These are phyloP conservation scores for Pipistrellus kuhlii DNA, from an alignment of 2,797 vertebrate species.

Conservation along the genomic window DNA sequence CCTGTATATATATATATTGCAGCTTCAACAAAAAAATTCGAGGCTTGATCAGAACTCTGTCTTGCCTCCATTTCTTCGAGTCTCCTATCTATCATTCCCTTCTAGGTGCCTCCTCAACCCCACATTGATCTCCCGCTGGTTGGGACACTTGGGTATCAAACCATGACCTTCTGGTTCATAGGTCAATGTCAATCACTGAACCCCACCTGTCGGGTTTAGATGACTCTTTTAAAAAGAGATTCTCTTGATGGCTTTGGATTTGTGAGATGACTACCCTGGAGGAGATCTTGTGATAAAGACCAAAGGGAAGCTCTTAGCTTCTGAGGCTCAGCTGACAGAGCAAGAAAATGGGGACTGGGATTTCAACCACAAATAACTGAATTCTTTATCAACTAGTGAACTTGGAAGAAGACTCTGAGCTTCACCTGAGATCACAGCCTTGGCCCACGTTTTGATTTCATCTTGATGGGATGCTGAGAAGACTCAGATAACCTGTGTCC, in stretches of 20 bases:
- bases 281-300: background rate
- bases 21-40: too few relatives aligned
- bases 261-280: background rate
- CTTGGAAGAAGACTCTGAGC: background rate
- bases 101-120: too few relatives aligned
- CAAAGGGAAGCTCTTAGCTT: background rate
- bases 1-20: too few relatives aligned
- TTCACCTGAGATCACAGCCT: background rate
- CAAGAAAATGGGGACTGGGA: background rate
- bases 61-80: too few relatives aligned
- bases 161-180: too few relatives aligned
- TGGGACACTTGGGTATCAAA: too few relatives aligned
- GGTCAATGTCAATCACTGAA: too few relatives aligned
- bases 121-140: too few relatives aligned
- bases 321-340: background rate
- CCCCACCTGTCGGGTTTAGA: rapidly evolving
- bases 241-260: background rate
- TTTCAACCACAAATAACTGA: background rate
- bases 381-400: background rate
- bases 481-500: background rate
- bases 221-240: background rate
- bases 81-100: too few relatives aligned
- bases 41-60: too few relatives aligned
- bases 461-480: background rate
- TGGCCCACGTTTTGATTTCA: background rate